phyloP scores from a whole-genome alignment of 1,140 invertebrate species.

The Caenorhabditis briggsae region DNA sequence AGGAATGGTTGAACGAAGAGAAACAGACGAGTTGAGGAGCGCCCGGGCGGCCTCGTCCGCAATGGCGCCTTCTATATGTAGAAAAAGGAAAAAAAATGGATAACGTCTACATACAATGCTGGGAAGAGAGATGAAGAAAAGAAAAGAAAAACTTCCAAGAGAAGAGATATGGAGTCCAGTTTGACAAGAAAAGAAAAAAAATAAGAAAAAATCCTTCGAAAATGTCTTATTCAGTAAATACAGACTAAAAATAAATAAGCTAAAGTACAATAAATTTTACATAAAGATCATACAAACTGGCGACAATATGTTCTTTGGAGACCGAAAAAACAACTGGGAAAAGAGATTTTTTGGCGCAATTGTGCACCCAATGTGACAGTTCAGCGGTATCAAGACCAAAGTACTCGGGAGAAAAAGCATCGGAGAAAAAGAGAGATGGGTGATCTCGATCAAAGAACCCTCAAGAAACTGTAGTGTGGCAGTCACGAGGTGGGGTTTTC shows the following conservation, averaged over 20 bases:
- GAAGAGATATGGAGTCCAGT: too few relatives aligned
- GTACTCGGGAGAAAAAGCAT: constrained; percentile 40
- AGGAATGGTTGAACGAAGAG: constrained; percentile 10
- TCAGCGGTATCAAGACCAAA: constrained; percentile 37
- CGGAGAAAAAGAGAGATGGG: background rate
- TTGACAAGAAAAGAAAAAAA: background rate
- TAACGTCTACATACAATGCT: background rate
- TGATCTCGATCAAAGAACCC: constrained; percentile 26
- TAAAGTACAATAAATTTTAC: too few relatives aligned
- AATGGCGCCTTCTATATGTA: background rate
- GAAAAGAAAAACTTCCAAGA: background rate
- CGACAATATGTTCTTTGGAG: too few relatives aligned
- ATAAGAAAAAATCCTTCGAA: background rate
- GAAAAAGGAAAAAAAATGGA: background rate
- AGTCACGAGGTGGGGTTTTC: constrained; percentile 38
- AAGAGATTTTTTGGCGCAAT: background rate
- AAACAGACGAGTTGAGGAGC: constrained; percentile 4
- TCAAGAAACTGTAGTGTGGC: constrained; percentile 44
- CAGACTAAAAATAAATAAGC: too few relatives aligned
- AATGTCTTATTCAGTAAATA: too few relatives aligned
- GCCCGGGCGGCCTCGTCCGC: background rate
- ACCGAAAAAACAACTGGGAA: too few relatives aligned
- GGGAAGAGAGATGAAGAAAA: background rate
- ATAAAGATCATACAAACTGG: too few relatives aligned
- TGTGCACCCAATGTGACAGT: background rate